These are phyloP conservation scores for Epistrophe grossulariae DNA, from an alignment of 2,888 invertebrate genomes.

Conservation along the genomic window DNA sequence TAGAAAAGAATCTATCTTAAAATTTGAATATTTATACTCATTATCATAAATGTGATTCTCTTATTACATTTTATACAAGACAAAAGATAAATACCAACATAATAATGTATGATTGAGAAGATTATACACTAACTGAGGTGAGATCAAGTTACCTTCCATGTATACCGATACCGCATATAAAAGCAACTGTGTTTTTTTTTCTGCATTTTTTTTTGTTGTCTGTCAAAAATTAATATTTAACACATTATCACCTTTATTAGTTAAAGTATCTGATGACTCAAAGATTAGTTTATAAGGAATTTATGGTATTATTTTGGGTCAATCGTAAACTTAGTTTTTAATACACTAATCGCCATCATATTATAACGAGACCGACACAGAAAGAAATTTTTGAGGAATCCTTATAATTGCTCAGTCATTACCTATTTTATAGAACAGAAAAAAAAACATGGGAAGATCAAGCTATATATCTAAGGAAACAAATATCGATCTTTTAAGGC, in stretches of 20 bases:
- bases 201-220: constrained; percentile 7
- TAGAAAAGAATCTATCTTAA: constrained; percentile 23
- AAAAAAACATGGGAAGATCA: too few species aligned
- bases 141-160: constrained; percentile 22
- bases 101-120: constrained; percentile 52
- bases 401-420: not conserved
- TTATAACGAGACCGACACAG: not conserved
- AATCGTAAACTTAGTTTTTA: not conserved
- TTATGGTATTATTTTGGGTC: constrained; percentile 1
- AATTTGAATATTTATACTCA: constrained; percentile 39
- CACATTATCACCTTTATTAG: constrained; percentile 22
- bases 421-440: too few species aligned
- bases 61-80: constrained; percentile 55
- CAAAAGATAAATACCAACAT: constrained; percentile 51
- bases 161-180: not conserved
- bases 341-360: not conserved
- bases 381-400: not conserved
- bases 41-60: constrained; percentile 54
- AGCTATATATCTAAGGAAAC: too few species aligned
- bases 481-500: too few species aligned
- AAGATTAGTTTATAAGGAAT: constrained; percentile 10
- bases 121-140: constrained; percentile 3
- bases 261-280: constrained; percentile 13
- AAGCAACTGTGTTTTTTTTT: constrained; percentile 22
- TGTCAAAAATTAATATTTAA: constrained; percentile 27